phyloP scores from a whole-genome alignment of 2,113 vertebrate genomes.

The Myxocyprinus asiaticus region DNA sequence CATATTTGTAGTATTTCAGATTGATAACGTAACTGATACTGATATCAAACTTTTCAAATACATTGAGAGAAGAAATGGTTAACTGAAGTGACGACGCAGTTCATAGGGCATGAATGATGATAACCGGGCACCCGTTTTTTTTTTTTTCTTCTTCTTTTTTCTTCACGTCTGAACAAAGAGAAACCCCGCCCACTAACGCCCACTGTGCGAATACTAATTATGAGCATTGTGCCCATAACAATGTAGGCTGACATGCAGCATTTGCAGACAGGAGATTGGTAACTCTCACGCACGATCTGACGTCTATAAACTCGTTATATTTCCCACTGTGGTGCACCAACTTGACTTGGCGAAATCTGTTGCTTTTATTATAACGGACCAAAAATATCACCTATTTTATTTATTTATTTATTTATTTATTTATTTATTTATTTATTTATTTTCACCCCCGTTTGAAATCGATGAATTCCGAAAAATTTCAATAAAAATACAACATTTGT shows the following conservation, averaged over 20 bases:
- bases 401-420: background rate
- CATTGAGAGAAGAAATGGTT: background rate
- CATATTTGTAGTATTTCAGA: too few species aligned
- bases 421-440: background rate
- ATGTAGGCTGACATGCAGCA: conserved; percentile 16
- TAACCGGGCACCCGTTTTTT: background rate
- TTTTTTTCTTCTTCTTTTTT: background rate
- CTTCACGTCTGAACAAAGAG: conserved; percentile 13
- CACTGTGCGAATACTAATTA: conserved; percentile 46
- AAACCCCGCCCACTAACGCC: conserved; percentile 42
- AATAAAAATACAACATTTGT: too few species aligned
- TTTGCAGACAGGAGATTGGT: conserved; percentile 18
- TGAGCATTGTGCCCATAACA: conserved; percentile 20
- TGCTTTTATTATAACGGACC: background rate
- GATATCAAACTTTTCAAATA: background rate
- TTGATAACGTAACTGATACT: background rate
- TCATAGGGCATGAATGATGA: background rate
- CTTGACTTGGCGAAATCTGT: conserved; percentile 1
- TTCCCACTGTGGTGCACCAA: background rate
- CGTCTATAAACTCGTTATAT: background rate
- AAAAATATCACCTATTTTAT: background rate
- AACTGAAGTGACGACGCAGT: background rate
- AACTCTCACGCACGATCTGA: conserved; percentile 18
- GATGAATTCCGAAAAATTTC: background rate
- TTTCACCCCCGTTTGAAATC: background rate